Evolutionary conservation across 1,140 invertebrate genomes (phyloP).

Genomic region (Homalodisca vitripennis): DNA sequence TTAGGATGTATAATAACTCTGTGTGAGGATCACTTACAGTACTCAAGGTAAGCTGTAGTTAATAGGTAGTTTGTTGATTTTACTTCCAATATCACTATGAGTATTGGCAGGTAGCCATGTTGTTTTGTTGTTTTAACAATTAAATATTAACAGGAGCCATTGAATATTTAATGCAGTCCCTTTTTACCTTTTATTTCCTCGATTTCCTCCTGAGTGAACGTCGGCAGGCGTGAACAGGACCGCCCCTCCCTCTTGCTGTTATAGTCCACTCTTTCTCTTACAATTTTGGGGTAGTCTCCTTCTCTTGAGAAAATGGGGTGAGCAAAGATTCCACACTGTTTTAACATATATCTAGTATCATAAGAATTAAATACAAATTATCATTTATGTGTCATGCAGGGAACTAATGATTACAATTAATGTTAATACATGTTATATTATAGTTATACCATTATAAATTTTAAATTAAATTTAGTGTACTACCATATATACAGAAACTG

Average conservation of each 20-base stretch:
- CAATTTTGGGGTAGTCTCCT: conserved; percentile 62
- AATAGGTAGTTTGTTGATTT: neutral
- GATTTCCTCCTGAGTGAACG: conserved; percentile 60
- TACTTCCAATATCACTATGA: neutral
- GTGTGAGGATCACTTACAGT: neutral
- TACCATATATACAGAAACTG: neutral
- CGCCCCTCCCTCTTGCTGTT: conserved; percentile 59
- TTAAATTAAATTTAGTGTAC: neutral
- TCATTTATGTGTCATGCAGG: no score
- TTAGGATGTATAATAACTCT: no score
- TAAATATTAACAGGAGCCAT: neutral
- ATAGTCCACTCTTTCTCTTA: conserved; percentile 55
- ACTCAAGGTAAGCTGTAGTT: neutral
- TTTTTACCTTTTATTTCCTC: conserved; percentile 56
- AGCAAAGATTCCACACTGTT: conserved; percentile 55
- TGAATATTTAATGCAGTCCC: neutral
- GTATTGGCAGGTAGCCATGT: neutral
- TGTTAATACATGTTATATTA: neutral
- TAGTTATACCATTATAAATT: neutral
- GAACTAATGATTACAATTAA: no score
- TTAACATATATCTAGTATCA: neutral
- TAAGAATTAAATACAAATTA: neutral
- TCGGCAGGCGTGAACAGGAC: conserved; percentile 56
- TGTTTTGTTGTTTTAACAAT: neutral
- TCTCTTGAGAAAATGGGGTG: conserved; percentile 59